Percentiles rank a stretch among this genome's conserved stretches.
These are phyloP conservation scores for Penelope pileata DNA, from an alignment of 2,113 vertebrate species.

Conservation along the genomic window DNA sequence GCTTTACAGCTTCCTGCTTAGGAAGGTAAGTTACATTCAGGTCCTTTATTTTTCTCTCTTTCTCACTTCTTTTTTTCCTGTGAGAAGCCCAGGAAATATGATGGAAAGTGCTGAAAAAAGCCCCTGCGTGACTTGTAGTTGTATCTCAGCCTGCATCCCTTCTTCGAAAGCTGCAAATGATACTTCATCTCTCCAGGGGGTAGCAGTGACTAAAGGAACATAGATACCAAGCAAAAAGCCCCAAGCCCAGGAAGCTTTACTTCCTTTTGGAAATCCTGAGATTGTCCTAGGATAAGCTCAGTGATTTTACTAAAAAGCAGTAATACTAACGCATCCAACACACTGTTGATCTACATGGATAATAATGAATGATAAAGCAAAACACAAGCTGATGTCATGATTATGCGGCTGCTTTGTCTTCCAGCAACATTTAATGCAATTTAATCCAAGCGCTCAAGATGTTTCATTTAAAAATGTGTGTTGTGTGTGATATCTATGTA, in stretches of 20 bases:
- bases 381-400: neutral
- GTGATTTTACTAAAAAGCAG: neutral
- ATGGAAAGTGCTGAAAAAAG: neutral
- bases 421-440: neutral
- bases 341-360: neutral
- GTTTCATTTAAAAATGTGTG: neutral
- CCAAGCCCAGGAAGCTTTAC: neutral
- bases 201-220: neutral
- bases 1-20: too few relatives aligned
- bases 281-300: constrained; percentile 19
- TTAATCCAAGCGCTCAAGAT: neutral
- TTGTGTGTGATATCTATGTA: rapidly evolving
- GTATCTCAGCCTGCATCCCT: neutral
- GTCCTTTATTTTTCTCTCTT: rapidly evolving
- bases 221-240: neutral
- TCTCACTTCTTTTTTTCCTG: neutral
- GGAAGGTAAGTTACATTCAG: neutral
- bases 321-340: neutral
- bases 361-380: neutral
- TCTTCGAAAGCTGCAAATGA: neutral
- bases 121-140: neutral
- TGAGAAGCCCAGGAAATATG: neutral
- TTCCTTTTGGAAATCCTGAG: neutral
- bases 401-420: constrained; percentile 34
- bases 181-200: neutral